Conservation (phyloP, 2,888 invertebrate genomes). For the Hypselothyrea guttata region DNA sequence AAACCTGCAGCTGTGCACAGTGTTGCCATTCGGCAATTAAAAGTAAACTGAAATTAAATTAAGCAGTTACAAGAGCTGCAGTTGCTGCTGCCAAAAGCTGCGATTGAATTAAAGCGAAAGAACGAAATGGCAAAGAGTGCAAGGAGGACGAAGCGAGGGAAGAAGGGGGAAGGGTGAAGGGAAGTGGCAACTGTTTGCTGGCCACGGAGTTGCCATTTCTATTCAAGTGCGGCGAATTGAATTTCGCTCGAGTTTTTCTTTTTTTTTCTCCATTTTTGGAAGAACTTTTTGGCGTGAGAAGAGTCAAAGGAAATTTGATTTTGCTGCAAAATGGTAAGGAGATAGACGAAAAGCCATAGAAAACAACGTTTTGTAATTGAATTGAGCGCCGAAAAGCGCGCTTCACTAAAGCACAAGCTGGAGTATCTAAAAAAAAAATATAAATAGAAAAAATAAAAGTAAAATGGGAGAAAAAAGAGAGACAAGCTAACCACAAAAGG, state of each 20-base stretch:
- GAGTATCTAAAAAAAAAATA: too few relatives aligned
- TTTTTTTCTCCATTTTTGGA: slow-evolving; percentile 36
- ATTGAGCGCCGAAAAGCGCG: slow-evolving; percentile 71
- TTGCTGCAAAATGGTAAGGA: slow-evolving; percentile 49
- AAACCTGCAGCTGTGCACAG: too few relatives aligned
- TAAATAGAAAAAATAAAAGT: too few relatives aligned
- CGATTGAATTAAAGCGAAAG: slow-evolving; percentile 64
- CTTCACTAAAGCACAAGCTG: slow-evolving; percentile 29
- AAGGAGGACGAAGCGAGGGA: background rate
- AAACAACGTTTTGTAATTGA: slow-evolving; percentile 63
- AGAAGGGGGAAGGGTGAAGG: background rate
- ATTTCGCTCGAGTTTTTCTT: slow-evolving; percentile 39
- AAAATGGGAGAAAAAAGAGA: slow-evolving; percentile 2
- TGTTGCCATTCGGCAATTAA: slow-evolving; percentile 62
- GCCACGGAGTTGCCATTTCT: slow-evolving; percentile 42
- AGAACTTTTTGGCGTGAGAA: too few relatives aligned
- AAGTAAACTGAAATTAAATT: slow-evolving; percentile 79
- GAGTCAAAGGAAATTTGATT: slow-evolving; percentile 73
- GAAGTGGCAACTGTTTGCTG: slow-evolving; percentile 33
- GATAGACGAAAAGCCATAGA: slow-evolving; percentile 35
- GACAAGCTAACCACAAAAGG: background rate
- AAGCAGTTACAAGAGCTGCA: slow-evolving; percentile 65
- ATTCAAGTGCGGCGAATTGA: slow-evolving; percentile 75
- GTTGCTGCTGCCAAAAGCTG: slow-evolving; percentile 37
- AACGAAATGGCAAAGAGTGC: background rate